Evolutionary conservation across 2,888 invertebrate species (phyloP).

Genomic region (Girardia tigrina): DNA sequence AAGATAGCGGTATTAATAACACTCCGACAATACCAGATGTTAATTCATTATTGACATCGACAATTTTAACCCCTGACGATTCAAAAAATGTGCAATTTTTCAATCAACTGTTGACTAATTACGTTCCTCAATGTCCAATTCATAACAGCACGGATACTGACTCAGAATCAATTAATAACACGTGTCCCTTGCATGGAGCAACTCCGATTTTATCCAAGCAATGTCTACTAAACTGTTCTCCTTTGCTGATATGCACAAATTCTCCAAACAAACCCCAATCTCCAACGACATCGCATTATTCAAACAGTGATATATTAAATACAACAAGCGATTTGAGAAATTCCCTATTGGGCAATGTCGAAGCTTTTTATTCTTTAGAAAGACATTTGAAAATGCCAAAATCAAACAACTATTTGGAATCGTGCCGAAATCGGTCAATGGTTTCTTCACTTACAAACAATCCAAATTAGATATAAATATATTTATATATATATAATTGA

Average conservation of each 20-base stretch:
- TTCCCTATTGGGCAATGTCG: neutral
- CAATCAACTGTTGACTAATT: neutral
- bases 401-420: neutral
- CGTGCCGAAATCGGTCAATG: neutral
- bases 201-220: neutral
- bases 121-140: slow-evolving; percentile 6
- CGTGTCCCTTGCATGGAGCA: neutral
- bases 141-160: neutral
- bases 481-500: neutral
- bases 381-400: slow-evolving; percentile 1
- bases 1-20: neutral
- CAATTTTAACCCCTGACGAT: neutral
- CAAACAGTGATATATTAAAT: neutral
- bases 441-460: neutral
- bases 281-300: neutral
- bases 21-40: neutral
- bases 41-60: neutral
- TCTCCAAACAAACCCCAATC: slow-evolving; percentile 10
- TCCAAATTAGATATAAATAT: neutral
- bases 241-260: neutral
- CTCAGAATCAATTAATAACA: neutral
- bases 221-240: slow-evolving; percentile 10
- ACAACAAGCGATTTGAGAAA: neutral
- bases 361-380: neutral
- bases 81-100: slow-evolving; percentile 5